Evolutionary conservation across 2,113 vertebrate genomes (phyloP).

Genomic region (Bufo gargarizans): DNA sequence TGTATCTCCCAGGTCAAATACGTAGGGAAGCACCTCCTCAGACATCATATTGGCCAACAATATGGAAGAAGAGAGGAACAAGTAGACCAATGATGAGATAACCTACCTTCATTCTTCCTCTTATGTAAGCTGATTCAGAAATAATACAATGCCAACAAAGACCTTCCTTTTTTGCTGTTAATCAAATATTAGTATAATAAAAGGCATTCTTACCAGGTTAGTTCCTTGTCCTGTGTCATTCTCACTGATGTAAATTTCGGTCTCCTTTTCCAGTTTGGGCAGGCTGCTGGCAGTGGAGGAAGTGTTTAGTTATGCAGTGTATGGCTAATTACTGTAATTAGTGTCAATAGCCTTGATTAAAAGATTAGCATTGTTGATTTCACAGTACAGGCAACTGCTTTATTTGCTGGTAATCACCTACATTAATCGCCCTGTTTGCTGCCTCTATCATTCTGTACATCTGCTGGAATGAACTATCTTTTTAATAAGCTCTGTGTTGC

Average conservation of each 20-base stretch:
- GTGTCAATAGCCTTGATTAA: not conserved
- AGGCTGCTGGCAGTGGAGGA: not conserved
- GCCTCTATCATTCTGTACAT: not conserved
- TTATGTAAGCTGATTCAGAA: not conserved
- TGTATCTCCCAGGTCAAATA: no score
- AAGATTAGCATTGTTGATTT: not conserved
- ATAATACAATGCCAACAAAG: not conserved
- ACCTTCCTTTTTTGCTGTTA: not conserved
- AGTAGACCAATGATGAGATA: not conserved
- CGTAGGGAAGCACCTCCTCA: no score
- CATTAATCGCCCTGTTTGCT: not conserved
- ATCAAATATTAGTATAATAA: conserved; percentile 17
- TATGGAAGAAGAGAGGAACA: not conserved
- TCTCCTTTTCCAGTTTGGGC: not conserved
- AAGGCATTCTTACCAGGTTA: not conserved
- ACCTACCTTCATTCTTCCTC: no score
- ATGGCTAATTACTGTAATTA: conserved; percentile 19
- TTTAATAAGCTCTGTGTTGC: not conserved
- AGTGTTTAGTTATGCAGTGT: conserved; percentile 7
- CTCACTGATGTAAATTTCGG: not conserved
- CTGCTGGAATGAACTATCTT: not conserved
- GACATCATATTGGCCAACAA: no score
- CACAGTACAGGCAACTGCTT: not conserved
- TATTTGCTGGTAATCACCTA: not conserved
- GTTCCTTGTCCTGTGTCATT: not conserved